phyloP scores from a whole-genome alignment of 2,888 invertebrate genomes.

The Stenodera caucasica region DNA sequence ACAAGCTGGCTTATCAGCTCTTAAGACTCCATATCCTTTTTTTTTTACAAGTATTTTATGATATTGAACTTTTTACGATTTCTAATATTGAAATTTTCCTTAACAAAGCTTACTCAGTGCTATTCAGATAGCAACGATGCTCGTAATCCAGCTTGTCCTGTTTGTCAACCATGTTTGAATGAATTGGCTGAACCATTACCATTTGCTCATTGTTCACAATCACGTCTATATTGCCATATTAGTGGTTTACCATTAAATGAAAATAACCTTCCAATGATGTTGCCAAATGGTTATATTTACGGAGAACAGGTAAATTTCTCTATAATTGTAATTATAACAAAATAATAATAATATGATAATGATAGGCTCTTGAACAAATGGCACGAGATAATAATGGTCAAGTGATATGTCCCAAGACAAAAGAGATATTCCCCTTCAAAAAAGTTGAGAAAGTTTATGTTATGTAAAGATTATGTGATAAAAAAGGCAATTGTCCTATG shows the following conservation, averaged over 20 bases:
- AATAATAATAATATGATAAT: neutral
- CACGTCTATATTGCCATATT: slow-evolving; percentile 88
- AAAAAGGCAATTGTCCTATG: neutral
- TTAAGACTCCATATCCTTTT: slow-evolving; percentile 87
- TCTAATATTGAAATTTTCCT: too few relatives aligned
- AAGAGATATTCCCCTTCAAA: slow-evolving; percentile 85
- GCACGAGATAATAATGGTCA: slow-evolving; percentile 88
- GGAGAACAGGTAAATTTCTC: slow-evolving; percentile 75
- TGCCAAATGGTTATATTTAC: slow-evolving; percentile 98
- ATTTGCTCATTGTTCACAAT: slow-evolving; percentile 95
- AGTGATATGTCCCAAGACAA: slow-evolving; percentile 92
- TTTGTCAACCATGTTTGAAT: slow-evolving; percentile 87
- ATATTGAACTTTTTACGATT: too few relatives aligned
- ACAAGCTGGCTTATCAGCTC: slow-evolving; percentile 91
- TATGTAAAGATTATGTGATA: slow-evolving; percentile 67
- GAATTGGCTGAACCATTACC: slow-evolving; percentile 85
- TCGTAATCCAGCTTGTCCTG: slow-evolving; percentile 86
- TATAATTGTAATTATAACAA: neutral
- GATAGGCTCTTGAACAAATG: slow-evolving; percentile 87
- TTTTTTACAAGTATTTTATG: too few relatives aligned
- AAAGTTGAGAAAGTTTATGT: slow-evolving; percentile 97
- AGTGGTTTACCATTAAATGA: slow-evolving; percentile 92
- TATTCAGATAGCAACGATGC: slow-evolving; percentile 66
- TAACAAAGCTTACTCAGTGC: slow-evolving; percentile 63
- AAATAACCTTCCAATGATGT: slow-evolving; percentile 97